Evolutionary conservation across 2,113 vertebrate genomes (phyloP).

Genomic region (Sorex fumeus): DNA sequence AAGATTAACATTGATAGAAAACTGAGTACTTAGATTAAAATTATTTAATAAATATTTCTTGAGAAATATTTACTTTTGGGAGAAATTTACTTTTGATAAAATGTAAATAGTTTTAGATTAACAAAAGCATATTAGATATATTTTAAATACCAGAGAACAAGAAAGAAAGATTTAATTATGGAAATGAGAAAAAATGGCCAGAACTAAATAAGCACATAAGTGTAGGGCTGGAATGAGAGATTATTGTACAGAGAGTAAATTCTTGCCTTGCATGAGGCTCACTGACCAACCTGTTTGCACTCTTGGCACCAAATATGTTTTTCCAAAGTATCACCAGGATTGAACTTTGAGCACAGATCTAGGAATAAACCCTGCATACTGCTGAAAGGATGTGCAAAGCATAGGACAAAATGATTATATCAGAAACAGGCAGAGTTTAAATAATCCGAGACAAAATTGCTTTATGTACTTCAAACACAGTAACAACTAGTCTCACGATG

Average conservation of each 20-base stretch:
- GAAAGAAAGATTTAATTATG: neutral
- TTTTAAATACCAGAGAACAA: neutral
- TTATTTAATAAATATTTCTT: neutral
- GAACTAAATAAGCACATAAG: neutral
- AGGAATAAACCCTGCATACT: too few relatives aligned
- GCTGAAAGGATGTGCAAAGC: neutral
- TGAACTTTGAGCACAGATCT: too few relatives aligned
- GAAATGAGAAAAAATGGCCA: fast-evolving
- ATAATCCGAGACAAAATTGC: neutral
- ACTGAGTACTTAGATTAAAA: neutral
- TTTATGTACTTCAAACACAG: too few relatives aligned
- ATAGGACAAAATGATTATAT: neutral
- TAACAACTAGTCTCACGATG: too few relatives aligned
- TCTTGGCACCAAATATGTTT: too few relatives aligned
- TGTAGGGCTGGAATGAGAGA: too few relatives aligned
- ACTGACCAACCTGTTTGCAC: too few relatives aligned
- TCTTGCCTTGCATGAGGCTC: too few relatives aligned
- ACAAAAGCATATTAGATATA: neutral
- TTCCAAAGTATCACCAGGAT: too few relatives aligned
- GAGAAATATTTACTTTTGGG: neutral
- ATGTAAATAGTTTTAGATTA: neutral
- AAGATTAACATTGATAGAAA: neutral
- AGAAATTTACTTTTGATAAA: constrained; percentile 10
- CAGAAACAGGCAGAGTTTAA: neutral
- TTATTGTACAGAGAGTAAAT: too few relatives aligned